These are phyloP conservation scores for Nasonia vitripennis DNA, from an alignment of 1,140 invertebrate species.

Conservation along the genomic window DNA sequence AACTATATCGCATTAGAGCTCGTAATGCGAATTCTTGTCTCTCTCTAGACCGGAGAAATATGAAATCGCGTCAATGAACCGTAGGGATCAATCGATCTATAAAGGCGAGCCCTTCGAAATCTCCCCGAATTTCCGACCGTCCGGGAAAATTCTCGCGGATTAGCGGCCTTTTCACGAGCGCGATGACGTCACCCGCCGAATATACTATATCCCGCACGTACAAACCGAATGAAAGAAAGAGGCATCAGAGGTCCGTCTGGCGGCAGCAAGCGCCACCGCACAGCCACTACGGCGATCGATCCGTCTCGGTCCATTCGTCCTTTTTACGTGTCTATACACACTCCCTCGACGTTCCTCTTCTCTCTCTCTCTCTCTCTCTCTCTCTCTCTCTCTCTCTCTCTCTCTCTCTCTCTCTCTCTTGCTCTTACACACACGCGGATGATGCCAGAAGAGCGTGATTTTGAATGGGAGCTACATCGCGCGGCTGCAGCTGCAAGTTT, in stretches of 20 bases:
- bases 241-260: background rate
- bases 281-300: slow-evolving; percentile 17
- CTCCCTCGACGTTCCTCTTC: background rate
- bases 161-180: slow-evolving; percentile 1
- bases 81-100: background rate
- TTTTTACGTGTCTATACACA: background rate
- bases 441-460: background rate
- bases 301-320: slow-evolving; percentile 26
- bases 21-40: background rate
- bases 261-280: slow-evolving; percentile 23
- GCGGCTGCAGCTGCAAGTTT: background rate
- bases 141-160: background rate
- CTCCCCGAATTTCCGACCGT: background rate
- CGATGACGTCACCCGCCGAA: slow-evolving; percentile 13
- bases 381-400: too few relatives aligned
- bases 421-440: background rate
- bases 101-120: background rate
- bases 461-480: slow-evolving; percentile 19
- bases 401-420: background rate
- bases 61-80: background rate
- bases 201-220: background rate
- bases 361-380: background rate
- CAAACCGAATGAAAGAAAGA: background rate
- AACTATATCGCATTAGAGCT: background rate
- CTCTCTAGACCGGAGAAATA: too few relatives aligned